Base-by-base conservation (phyloP, 2,888 invertebrate species). In the Thecocarcelia acutangulata region DNA sequence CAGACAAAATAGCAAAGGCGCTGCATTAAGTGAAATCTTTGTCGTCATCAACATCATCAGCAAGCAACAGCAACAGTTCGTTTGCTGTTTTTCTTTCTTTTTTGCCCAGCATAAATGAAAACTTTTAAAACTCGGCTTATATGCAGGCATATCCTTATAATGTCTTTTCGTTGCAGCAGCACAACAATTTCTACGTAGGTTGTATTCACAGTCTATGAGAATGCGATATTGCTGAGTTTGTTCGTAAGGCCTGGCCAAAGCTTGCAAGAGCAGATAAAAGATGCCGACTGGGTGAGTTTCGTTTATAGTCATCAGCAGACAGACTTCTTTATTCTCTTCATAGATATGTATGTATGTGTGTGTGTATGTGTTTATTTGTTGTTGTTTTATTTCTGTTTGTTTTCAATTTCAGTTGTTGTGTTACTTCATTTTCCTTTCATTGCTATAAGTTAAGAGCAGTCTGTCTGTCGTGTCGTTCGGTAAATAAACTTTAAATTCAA, bases 281-380 rank as follows among this genome's bases (percentile, higher is more conserved):
- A 82, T 52, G 74, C 82, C 82, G 82, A 82, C 82, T 82, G 82
- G 82, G 82, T 82, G 78, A 82, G 78, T 82, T 78, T 78, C 74
- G 59, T 73, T 74, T 73, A 73, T 63, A 61, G 50, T 12, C 42
- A 42, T 13, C 59, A 46, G 73, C 17, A 48, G 59, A 59, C 59
- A 50, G 28, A 56, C 42, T 76, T 63, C 15, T 61, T 72, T 66
- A 54, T 50, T 54, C 68, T 77, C 70, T 69, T 63, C 69, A 70
- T 77, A 77, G 77, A 77, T 61, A 37, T 33, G 33, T 33, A 33
- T 28, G 33, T 8, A 33, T 8, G 33, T 33, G 8, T 8, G 33
- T 8, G 9, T 33, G 33, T 33, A 8, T 5, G 3, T 33, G 33
- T 33, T 33, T 3, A 9, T 33, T 33, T 33, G 1, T 70, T 46